These are phyloP conservation scores for Phyllopteryx taeniolatus DNA, from an alignment of 2,113 vertebrate genomes.

Conservation along the genomic window DNA sequence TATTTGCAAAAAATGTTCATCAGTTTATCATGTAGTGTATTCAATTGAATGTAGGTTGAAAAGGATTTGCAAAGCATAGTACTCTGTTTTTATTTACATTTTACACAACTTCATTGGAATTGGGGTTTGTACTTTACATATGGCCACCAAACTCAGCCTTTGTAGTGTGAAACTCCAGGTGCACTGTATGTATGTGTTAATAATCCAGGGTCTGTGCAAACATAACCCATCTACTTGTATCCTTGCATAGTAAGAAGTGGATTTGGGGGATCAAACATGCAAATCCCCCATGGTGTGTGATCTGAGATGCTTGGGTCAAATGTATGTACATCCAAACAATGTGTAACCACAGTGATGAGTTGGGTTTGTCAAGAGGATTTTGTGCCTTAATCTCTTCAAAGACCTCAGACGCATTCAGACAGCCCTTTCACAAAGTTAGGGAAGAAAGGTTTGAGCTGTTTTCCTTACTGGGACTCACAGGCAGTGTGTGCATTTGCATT, in stretches of 20 bases:
- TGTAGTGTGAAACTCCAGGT: background rate
- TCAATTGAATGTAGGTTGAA: no score
- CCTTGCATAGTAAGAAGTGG: constrained; percentile 32
- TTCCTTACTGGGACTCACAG: constrained; percentile 19
- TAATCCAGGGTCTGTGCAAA: background rate
- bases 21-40: no score
- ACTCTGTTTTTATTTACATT: no score
- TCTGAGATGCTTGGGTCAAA: constrained; percentile 49
- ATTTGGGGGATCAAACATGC: constrained; percentile 39
- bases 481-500: constrained; percentile 17
- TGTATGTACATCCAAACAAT: constrained; percentile 45
- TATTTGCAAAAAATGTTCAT: no score
- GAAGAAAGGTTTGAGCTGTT: constrained; percentile 19
- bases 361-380: constrained; percentile 49
- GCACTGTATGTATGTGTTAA: background rate
- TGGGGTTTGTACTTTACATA: background rate
- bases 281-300: constrained; percentile 29
- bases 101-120: background rate
- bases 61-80: no score
- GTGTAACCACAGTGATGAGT: constrained; percentile 33
- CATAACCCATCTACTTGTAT: constrained; percentile 3
- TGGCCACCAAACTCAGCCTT: background rate
- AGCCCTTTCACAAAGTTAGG: constrained; percentile 9
- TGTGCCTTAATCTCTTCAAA: constrained; percentile 54
- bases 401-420: constrained; percentile 21